phyloP scores from a whole-genome alignment of 2,797 vertebrate genomes.

The Pangasius sanitwongsei region DNA sequence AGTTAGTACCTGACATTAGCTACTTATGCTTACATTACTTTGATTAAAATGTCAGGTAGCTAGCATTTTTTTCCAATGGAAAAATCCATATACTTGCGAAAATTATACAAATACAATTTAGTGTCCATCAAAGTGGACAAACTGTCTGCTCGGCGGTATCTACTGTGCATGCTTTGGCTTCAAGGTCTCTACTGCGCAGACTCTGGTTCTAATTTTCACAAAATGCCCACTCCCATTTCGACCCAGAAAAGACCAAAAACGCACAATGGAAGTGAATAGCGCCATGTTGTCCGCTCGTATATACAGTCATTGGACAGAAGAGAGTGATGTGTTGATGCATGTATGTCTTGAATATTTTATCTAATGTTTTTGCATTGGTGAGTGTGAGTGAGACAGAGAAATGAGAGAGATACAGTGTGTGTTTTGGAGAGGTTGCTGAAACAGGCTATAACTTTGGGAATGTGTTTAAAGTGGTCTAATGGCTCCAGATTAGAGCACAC shows the following conservation, averaged over 20 bases:
- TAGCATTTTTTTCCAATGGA: background rate
- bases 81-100: background rate
- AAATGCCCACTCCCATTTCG: background rate
- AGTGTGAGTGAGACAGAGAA: slow-evolving; percentile 9
- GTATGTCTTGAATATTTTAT: slow-evolving; percentile 57
- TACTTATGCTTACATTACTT: background rate
- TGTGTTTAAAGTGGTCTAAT: slow-evolving; percentile 65
- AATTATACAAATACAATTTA: background rate
- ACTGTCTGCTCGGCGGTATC: background rate
- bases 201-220: background rate
- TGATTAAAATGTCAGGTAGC: background rate
- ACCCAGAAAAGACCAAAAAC: background rate
- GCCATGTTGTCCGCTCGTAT: background rate
- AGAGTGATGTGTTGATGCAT: slow-evolving; percentile 43
- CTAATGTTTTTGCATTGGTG: slow-evolving; percentile 54
- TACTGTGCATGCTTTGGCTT: background rate
- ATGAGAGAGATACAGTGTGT: slow-evolving; percentile 53
- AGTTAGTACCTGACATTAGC: background rate
- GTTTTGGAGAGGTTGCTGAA: slow-evolving; percentile 44
- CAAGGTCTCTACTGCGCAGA: background rate
- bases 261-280: background rate
- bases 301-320: background rate
- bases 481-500: slow-evolving; percentile 61
- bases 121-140: background rate
- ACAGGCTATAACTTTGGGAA: slow-evolving; percentile 58